Percentiles rank a stretch among this genome's conserved stretches.
Conservation (phyloP, 1,140 invertebrate genomes). For the Mya arenaria region DNA sequence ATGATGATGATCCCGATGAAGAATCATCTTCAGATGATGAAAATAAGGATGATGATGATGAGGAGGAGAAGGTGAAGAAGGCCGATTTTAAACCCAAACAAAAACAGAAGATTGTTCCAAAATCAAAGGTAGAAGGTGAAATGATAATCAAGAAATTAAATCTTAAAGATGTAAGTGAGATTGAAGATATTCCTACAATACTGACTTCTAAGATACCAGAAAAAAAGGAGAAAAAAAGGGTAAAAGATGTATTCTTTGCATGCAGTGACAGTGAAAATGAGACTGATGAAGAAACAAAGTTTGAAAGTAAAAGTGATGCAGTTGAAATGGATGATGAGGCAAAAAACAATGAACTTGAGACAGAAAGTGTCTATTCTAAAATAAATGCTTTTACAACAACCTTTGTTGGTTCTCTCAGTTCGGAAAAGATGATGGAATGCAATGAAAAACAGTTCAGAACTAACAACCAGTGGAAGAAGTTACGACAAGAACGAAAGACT, state of each 20-base stretch:
- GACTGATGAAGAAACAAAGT: background rate
- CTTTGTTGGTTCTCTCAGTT: slow-evolving; percentile 45
- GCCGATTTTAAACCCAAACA: background rate
- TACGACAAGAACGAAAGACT: too few relatives aligned
- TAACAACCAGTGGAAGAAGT: slow-evolving; percentile 42
- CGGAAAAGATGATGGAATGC: slow-evolving; percentile 28
- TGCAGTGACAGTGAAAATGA: slow-evolving; percentile 8
- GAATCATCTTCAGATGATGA: background rate
- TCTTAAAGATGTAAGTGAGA: background rate
- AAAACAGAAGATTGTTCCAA: background rate
- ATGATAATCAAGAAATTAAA: slow-evolving; percentile 50
- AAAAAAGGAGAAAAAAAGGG: slow-evolving; percentile 19
- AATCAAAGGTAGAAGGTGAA: slow-evolving; percentile 33
- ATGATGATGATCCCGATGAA: background rate
- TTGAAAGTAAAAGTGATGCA: background rate
- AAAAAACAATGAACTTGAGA: background rate
- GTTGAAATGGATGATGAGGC: background rate
- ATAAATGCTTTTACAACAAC: slow-evolving; percentile 31
- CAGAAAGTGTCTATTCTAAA: background rate
- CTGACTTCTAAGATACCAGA: background rate
- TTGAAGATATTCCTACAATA: slow-evolving; percentile 33
- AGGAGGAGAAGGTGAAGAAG: background rate
- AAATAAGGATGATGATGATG: background rate
- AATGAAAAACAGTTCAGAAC: slow-evolving; percentile 30
- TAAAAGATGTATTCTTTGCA: slow-evolving; percentile 45